Conservation (phyloP, 2,113 vertebrate species). For the Psophia crepitans region DNA sequence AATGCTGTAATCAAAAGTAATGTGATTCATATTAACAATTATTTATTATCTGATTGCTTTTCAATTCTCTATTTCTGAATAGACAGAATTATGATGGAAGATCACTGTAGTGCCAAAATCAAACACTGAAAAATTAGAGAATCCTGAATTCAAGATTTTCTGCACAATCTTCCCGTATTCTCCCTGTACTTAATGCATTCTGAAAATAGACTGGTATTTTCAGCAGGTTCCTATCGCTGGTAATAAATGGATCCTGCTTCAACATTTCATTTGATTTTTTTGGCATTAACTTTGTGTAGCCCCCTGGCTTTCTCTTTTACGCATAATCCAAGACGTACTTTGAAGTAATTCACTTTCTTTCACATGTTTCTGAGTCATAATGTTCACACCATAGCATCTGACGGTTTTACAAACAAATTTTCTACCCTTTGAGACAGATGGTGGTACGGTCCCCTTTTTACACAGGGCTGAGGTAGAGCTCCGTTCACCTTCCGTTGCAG, state of each 20-base stretch:
- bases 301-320: background rate
- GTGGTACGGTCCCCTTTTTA: background rate
- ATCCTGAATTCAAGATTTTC: background rate
- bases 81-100: background rate
- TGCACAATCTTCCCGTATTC: background rate
- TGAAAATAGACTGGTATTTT: background rate
- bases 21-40: background rate
- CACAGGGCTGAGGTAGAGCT: background rate
- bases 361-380: background rate
- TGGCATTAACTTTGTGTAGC: background rate
- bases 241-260: background rate
- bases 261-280: background rate
- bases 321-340: background rate
- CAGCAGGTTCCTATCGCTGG: background rate
- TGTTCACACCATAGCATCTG: background rate
- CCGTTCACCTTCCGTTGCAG: background rate
- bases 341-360: background rate
- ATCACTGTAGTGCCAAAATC: background rate
- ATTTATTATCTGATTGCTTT: background rate
- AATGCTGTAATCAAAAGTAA: background rate
- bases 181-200: background rate
- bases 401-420: background rate
- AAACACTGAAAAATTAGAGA: background rate
- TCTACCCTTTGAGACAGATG: background rate
- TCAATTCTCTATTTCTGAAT: background rate